These are phyloP conservation scores for Macaria liturata DNA, from an alignment of 2,888 invertebrate species.

Conservation along the genomic window DNA sequence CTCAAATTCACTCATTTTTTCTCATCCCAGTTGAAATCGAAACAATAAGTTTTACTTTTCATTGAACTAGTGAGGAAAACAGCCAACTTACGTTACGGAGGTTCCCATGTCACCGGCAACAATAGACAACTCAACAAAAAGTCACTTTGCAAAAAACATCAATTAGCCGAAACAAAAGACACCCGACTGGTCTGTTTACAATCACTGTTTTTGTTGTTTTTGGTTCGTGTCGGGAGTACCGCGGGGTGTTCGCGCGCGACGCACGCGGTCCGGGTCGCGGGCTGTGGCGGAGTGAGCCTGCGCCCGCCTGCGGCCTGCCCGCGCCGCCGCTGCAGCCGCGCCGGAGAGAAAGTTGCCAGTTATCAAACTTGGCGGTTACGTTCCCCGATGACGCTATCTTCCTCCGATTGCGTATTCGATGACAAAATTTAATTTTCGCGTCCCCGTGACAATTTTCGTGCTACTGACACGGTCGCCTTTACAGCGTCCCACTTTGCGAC, in stretches of 20 bases:
- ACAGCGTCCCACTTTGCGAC: conserved; percentile 59
- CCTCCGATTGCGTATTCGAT: conserved; percentile 77
- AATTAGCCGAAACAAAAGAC: conserved; percentile 43
- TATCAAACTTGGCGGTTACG: conserved; percentile 80
- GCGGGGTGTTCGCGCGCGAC: conserved; percentile 60
- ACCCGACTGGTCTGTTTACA: conserved; percentile 44
- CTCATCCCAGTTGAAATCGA: too few relatives aligned
- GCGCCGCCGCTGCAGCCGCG: conserved; percentile 44
- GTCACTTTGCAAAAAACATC: conserved; percentile 57
- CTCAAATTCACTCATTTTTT: too few relatives aligned
- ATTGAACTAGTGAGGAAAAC: conserved; percentile 32
- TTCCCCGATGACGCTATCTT: conserved; percentile 76
- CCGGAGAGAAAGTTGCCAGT: conserved; percentile 77
- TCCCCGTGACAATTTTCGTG: conserved; percentile 58
- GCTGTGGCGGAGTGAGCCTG: conserved; percentile 68
- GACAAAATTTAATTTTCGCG: conserved; percentile 75
- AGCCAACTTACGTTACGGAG: conserved; percentile 62
- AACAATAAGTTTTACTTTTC: conserved; percentile 2
- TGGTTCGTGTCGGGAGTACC: conserved; percentile 41
- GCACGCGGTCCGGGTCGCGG: conserved; percentile 67
- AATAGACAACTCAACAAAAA: conserved; percentile 51
- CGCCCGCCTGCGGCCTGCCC: conserved; percentile 12
- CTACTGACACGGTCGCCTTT: conserved; percentile 69
- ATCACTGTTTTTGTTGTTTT: conserved; percentile 46
- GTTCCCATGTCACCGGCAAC: conserved; percentile 67